Conservation (phyloP, 1,140 invertebrate genomes). For the Galendromus occidentalis region DNA sequence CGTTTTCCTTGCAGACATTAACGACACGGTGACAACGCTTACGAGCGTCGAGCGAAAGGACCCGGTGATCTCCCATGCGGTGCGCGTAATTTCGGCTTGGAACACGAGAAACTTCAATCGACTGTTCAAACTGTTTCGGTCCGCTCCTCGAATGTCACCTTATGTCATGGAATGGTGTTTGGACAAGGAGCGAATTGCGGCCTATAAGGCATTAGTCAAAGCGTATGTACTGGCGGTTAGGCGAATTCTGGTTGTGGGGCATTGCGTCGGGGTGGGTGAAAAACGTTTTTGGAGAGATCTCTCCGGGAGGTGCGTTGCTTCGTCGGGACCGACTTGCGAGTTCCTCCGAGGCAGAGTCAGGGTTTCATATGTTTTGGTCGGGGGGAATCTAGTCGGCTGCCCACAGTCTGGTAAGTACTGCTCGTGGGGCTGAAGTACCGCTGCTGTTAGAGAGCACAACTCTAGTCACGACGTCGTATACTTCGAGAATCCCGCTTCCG, state of each 20-base stretch:
- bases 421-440: too few relatives aligned
- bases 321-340: too few relatives aligned
- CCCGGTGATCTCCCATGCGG: conserved; percentile 61
- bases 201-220: conserved; percentile 78
- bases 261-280: conserved; percentile 1
- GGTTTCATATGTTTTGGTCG: conserved; percentile 6
- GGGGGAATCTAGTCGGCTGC: neutral
- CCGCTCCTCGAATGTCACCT: conserved; percentile 78
- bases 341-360: too few relatives aligned
- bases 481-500: too few relatives aligned
- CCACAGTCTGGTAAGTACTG: neutral
- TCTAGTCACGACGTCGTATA: too few relatives aligned
- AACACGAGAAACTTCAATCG: conserved; percentile 67
- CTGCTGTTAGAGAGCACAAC: too few relatives aligned
- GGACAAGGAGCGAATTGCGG: conserved; percentile 67
- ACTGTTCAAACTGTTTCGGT: conserved; percentile 70
- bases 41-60: conserved; percentile 53
- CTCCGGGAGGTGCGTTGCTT: too few relatives aligned
- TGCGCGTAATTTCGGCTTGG: conserved; percentile 72
- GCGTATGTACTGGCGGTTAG: conserved; percentile 51
- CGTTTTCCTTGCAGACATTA: conserved; percentile 54
- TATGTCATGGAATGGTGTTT: conserved; percentile 95
- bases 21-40: conserved; percentile 61
- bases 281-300: too few relatives aligned
- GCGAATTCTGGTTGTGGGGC: conserved; percentile 9